A percentile compares a stretch with the other conserved stretches of the same genome.
Evolutionary conservation across 1,140 invertebrate genomes (phyloP).

Genomic region (Drosophila willistoni): DNA sequence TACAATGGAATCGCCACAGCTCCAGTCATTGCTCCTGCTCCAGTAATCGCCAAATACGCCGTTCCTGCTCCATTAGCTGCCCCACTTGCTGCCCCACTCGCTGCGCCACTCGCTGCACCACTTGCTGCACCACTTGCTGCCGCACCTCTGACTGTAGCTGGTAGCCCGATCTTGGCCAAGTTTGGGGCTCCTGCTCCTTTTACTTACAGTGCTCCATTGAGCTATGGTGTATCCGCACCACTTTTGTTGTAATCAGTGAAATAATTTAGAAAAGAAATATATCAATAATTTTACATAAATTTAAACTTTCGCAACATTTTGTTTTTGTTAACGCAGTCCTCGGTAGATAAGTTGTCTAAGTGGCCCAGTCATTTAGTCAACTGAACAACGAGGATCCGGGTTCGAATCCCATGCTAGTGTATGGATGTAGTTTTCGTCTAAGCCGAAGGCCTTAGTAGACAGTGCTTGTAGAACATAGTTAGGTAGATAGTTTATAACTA

Average conservation of each 20-base stretch:
- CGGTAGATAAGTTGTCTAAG: no score
- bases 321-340: no score
- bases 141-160: conserved; percentile 29
- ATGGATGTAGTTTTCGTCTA: no score
- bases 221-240: not conserved
- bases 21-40: conserved; percentile 55
- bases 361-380: no score
- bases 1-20: conserved; percentile 81
- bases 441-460: no score
- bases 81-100: conserved; percentile 35
- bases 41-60: conserved; percentile 42
- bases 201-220: conserved; percentile 6
- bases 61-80: conserved; percentile 53
- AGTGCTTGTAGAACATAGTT: no score
- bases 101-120: conserved; percentile 4
- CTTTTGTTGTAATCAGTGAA: conserved; percentile 18
- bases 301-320: no score
- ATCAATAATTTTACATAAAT: not conserved
- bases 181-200: conserved; percentile 18
- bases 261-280: not conserved
- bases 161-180: conserved; percentile 22
- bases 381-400: no score
- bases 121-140: conserved; percentile 38
- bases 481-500: no score
- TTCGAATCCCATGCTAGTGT: no score